Conservation (phyloP, 2,888 invertebrate species). For the Rhaphigaster nebulosa region DNA sequence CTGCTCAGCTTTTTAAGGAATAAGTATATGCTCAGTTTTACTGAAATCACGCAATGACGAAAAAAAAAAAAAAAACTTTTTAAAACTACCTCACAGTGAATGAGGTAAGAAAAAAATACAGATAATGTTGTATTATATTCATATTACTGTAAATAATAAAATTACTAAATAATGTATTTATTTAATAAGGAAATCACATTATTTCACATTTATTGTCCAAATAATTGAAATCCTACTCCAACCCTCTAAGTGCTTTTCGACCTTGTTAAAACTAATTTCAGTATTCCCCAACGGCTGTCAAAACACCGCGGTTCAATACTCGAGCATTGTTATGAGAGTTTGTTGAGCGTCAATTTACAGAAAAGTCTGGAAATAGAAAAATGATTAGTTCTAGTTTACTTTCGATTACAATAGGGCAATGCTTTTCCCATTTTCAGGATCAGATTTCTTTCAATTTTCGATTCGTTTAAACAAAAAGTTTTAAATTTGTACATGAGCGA, state of each 20-base stretch:
- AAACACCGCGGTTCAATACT: not conserved
- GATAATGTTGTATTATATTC: too few species aligned
- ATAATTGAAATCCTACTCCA: not conserved
- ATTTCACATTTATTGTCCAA: not conserved
- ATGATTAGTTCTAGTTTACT: constrained; percentile 32
- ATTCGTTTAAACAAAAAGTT: not conserved
- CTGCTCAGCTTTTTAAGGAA: too few species aligned
- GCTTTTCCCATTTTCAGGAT: not conserved
- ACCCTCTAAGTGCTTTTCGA: not conserved
- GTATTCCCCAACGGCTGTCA: not conserved
- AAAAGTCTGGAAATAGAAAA: not conserved
- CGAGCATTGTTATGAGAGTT: not conserved
- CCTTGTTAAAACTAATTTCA: not conserved
- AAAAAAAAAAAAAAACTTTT: too few species aligned
- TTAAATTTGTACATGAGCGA: not conserved
- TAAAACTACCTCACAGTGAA: too few species aligned
- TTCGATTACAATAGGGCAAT: not conserved
- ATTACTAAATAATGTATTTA: not conserved
- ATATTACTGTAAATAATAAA: not conserved
- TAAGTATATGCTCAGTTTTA: too few species aligned
- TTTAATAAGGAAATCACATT: not conserved
- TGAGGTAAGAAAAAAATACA: too few species aligned
- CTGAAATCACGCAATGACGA: too few species aligned
- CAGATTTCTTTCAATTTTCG: not conserved
- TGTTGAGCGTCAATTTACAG: not conserved